Evolutionary conservation across 1,140 invertebrate species (phyloP), one percentile per base, ranked within the genome.

Genomic region (Sminthurides bifidus): DNA sequence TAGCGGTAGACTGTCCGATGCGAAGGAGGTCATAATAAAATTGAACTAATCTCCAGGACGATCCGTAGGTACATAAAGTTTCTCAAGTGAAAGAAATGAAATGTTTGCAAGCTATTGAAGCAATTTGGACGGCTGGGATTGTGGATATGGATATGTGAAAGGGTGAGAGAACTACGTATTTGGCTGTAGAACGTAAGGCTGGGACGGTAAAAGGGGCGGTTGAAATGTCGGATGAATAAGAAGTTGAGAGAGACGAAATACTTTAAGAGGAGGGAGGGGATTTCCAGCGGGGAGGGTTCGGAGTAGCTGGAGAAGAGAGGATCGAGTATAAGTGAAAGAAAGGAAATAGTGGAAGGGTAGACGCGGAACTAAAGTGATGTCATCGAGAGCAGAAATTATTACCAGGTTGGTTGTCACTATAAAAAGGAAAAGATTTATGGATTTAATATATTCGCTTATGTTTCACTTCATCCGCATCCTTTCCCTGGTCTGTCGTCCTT

Each of bases 401-500:
- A 49, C 46, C 46, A 49, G 46, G 46, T 49, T 49, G 46, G 10
- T 33, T 49, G 46, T 49, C 46, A 49, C 46, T 21, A 49, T 49
- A 49, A 49, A 49, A 49, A 49, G 35, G 10, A 23, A 33, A 33
- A 49, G 46, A 49, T 49, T 49, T 49, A 49, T 49, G 46, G 46
- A 49, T 49, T 49, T 49, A 49, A 49, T 49, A 49, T 49, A 49
- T 49, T 49, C 46, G 46, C 46, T 33, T 46, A 46, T 46, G 44
- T 46, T 46, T 46, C 44, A 46, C 46, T 33, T 49, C 46, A 49
- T 49, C 46, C 46, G 35, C 24, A 26, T 26, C 17, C 41, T n/a
- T 35, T 35, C 33, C 33, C 8, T n/a, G n/a, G 33, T 35, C 8
- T 35, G 33, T 35, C 8, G 33, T 10, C 33, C n/a, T n/a, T 35